Percentiles rank a stretch among this genome's conserved stretches.
phyloP scores from a whole-genome alignment of 2,113 vertebrate species.

The Dromaius novaehollandiae region DNA sequence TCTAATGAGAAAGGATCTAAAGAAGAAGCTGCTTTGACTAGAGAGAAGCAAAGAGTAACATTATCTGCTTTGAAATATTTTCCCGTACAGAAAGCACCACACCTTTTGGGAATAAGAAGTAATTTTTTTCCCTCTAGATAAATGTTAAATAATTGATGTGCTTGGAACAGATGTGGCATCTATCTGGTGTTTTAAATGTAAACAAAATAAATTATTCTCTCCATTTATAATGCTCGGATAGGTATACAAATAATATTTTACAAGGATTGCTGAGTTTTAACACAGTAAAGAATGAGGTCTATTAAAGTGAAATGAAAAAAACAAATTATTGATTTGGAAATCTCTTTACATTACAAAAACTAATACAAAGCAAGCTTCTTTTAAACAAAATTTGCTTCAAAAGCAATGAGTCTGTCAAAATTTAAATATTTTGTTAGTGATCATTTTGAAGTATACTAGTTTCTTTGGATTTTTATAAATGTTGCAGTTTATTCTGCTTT shows the following conservation, averaged over 20 bases:
- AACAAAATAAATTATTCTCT: background rate
- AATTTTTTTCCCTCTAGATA: constrained; percentile 17
- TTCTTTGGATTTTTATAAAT: background rate
- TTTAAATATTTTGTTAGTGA: background rate
- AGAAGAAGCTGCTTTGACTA: background rate
- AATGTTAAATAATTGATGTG: constrained; percentile 39
- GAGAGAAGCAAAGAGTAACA: background rate
- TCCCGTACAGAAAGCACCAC: background rate
- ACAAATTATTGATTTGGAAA: background rate
- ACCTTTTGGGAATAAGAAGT: background rate
- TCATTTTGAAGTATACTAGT: background rate
- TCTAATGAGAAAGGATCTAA: background rate
- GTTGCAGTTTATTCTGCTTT: background rate
- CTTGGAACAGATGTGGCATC: background rate
- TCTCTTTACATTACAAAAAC: background rate
- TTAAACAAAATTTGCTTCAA: background rate
- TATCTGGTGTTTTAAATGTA: background rate
- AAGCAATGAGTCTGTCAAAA: background rate
- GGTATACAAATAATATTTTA: background rate
- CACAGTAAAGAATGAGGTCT: background rate
- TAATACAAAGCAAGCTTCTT: too few relatives aligned
- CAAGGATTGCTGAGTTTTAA: background rate
- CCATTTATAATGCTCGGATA: background rate
- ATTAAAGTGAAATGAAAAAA: background rate
- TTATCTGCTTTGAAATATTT: constrained; percentile 28